Evolutionary conservation across 2,113 vertebrate genomes (phyloP), one percentile per base, ranked within the genome.

Genomic region (Sciurus niger): DNA sequence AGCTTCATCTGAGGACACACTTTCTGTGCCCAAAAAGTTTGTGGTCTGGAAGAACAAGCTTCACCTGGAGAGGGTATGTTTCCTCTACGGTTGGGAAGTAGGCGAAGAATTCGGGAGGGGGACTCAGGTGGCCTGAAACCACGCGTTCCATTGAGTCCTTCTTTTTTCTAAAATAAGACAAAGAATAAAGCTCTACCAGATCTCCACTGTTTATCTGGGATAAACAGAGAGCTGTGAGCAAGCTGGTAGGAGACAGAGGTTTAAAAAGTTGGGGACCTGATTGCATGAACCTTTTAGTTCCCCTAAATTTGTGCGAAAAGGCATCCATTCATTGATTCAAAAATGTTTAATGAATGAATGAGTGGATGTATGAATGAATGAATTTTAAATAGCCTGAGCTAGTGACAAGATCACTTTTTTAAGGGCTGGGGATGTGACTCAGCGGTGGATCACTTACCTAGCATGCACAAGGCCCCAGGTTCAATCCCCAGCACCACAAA

Each of bases 141-240:
- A 43, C 24, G 4, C n/a, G n/a, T 63, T 43, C 43, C 40, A 55
- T 8, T 13, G 72, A 73, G 18, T 6, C 17, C 30, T 93, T 88
- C 43, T 89, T 73, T 93, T 55, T 70, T 53, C 89, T 87, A 55
- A 76, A 93, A n/a, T 0, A 43, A 80, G 37, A 94, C 48, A 48
- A 65, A 48, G 67, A 46, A 40, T 51, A 65, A 70, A 76, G 24
- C 30, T 80, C 63, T 78, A 37, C 43, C 34, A 43, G 46, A 34
- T n/a, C 11, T 22, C 51, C 80, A 6, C 63, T 10, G 51, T 40
- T 40, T 40, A 20, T 70, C n/a, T 18, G 55, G 11, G 67, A n/a
- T 40, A 34, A 28, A 53, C 46, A 53, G 48, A 65, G 58, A 67
- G 65, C 18, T 53, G 3, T 40, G 40, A 73, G 34, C 63, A 60